phyloP scores from a whole-genome alignment of 2,113 vertebrate genomes.

The Melozone crissalis region DNA sequence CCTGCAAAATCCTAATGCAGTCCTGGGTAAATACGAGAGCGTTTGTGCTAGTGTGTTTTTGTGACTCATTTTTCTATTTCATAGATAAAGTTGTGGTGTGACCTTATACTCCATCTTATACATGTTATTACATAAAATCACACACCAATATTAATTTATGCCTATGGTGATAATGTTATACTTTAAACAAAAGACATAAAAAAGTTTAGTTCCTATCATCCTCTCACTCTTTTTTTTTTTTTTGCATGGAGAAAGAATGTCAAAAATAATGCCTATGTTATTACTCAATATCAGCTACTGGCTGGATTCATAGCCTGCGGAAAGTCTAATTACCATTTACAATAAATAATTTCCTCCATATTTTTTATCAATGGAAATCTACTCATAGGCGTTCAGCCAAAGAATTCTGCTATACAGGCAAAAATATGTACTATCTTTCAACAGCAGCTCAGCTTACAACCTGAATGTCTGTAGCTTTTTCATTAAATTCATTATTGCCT shows the following conservation, averaged over 20 bases:
- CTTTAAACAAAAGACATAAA: background rate
- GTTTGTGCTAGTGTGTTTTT: background rate
- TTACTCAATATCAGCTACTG: conserved; percentile 10
- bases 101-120: background rate
- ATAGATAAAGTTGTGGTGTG: background rate
- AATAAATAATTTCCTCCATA: conserved; percentile 60
- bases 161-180: background rate
- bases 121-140: background rate
- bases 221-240: background rate
- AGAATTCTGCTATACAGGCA: conserved; percentile 31
- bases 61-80: background rate
- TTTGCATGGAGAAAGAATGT: background rate
- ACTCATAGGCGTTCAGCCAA: conserved; percentile 11
- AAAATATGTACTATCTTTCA: conserved; percentile 48
- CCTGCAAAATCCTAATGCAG: background rate
- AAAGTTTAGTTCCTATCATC: background rate
- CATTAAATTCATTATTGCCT: conserved; percentile 71
- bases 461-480: conserved; percentile 65
- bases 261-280: background rate
- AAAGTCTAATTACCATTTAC: conserved; percentile 50
- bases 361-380: conserved; percentile 58
- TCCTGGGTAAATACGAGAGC: background rate
- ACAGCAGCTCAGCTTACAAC: conserved; percentile 54
- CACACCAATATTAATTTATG: background rate
- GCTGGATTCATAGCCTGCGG: conserved; percentile 1